Percentiles rank a stretch among this genome's conserved stretches.
Evolutionary conservation across 2,797 vertebrate species (phyloP).

Genomic region (Phalanger gymnotis): DNA sequence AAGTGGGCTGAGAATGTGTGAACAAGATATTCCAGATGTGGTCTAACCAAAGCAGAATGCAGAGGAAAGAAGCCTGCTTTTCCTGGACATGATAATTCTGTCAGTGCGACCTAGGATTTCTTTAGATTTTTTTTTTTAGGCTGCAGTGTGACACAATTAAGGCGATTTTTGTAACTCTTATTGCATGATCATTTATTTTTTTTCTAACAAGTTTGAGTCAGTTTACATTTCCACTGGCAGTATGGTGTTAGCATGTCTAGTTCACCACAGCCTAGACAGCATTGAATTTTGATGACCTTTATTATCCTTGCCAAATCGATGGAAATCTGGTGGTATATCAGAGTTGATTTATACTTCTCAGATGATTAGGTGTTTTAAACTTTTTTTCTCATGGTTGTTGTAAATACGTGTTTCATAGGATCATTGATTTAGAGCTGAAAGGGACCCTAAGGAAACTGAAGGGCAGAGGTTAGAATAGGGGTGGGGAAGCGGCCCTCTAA

Average conservation of each 20-base stretch:
- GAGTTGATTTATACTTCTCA: background rate
- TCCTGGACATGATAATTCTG: background rate
- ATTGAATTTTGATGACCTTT: background rate
- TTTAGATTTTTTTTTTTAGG: background rate
- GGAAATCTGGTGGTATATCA: background rate
- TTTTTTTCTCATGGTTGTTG: background rate
- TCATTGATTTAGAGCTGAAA: background rate
- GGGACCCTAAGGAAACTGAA: background rate
- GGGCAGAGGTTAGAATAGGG: background rate
- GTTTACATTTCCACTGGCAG: background rate
- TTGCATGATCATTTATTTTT: background rate
- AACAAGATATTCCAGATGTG: background rate
- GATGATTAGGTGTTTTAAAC: background rate
- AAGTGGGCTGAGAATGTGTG: background rate
- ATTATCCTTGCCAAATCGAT: background rate
- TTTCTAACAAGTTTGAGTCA: background rate
- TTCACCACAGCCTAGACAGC: background rate
- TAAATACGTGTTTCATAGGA: background rate
- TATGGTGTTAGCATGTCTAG: background rate
- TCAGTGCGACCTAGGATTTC: background rate
- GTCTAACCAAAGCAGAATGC: background rate
- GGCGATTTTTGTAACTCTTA: background rate
- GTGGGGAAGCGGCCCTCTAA: too few species aligned
- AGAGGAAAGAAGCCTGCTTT: background rate
- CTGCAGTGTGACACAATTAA: background rate